Percentiles rank a stretch among this genome's conserved stretches.
Evolutionary conservation across 2,888 invertebrate genomes (phyloP).

Genomic region (Carcina quercana): DNA sequence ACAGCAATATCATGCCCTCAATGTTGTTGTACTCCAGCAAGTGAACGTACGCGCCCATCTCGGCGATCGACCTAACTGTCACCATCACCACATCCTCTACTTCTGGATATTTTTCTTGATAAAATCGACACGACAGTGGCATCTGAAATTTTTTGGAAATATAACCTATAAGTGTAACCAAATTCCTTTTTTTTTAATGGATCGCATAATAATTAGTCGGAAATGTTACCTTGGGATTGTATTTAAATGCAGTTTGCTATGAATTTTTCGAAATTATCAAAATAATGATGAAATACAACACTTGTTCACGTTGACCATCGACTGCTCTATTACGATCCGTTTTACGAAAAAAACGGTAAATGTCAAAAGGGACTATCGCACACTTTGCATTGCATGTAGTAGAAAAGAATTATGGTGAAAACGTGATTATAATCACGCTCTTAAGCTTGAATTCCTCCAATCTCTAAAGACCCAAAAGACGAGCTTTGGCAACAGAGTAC

Average conservation of each 20-base stretch:
- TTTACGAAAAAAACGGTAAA: no score
- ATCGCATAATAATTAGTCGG: neutral
- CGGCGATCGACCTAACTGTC: slow-evolving; percentile 97
- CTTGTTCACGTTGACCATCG: slow-evolving; percentile 60
- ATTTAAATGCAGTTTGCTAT: slow-evolving; percentile 23
- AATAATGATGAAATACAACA: slow-evolving; percentile 51
- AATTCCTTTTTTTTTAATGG: neutral
- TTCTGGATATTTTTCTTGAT: slow-evolving; percentile 97
- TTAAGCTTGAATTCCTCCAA: no score
- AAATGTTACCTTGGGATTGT: slow-evolving; percentile 35
- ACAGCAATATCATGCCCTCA: slow-evolving; percentile 99
- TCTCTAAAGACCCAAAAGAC: no score
- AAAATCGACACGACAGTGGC: slow-evolving; percentile 97
- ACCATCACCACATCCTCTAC: slow-evolving; percentile 99
- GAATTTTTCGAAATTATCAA: slow-evolving; percentile 24
- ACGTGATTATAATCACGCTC: no score
- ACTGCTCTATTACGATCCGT: slow-evolving; percentile 14
- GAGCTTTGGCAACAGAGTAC: no score
- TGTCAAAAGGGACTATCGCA: no score
- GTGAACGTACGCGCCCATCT: slow-evolving; percentile 99
- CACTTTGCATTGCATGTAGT: no score
- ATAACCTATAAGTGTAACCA: slow-evolving; percentile 44
- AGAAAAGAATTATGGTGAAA: no score
- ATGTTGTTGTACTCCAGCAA: slow-evolving; percentile 98
- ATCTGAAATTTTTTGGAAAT: slow-evolving; percentile 69